Conservation (phyloP, 1,140 invertebrate genomes). For the Tenebrio molitor region DNA sequence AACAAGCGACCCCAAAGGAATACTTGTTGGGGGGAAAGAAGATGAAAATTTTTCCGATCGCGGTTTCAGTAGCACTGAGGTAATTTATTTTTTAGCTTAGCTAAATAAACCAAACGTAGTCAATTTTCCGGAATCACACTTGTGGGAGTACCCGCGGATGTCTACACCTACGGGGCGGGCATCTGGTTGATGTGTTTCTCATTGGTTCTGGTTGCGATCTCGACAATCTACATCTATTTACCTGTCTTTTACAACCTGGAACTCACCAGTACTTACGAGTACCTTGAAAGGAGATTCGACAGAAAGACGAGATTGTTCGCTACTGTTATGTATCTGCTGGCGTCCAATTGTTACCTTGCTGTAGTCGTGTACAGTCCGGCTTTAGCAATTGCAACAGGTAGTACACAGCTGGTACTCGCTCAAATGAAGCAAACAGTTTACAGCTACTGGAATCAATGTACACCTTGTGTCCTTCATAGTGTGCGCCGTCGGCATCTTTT, state of each 20-base stretch:
- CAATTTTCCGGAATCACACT: constrained; percentile 84
- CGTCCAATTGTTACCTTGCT: constrained; percentile 68
- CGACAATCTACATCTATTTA: constrained; percentile 66
- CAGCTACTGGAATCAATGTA: constrained; percentile 79
- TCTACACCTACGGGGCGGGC: constrained; percentile 80
- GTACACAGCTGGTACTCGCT: no score
- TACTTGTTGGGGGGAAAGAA: constrained; percentile 75
- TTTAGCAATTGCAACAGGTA: no score
- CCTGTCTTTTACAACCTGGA: constrained; percentile 82
- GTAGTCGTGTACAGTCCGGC: constrained; percentile 75
- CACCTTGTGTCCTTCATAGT: constrained; percentile 77
- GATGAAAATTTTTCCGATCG: constrained; percentile 72
- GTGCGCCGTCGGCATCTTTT: constrained; percentile 82
- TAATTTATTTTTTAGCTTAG: constrained; percentile 48
- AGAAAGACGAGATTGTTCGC: constrained; percentile 70
- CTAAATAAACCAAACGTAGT: constrained; percentile 73
- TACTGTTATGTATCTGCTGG: constrained; percentile 70
- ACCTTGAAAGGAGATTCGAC: no score
- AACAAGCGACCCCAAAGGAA: constrained; percentile 70
- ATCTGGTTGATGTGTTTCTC: constrained; percentile 67
- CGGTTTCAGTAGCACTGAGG: constrained; percentile 72
- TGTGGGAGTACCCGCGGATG: constrained; percentile 82
- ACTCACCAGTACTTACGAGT: constrained; percentile 80
- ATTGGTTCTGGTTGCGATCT: neutral
- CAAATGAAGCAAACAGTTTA: no score